Evolutionary conservation across 2,888 invertebrate species (phyloP).

Genomic region (Pyrochroa serraticornis): DNA sequence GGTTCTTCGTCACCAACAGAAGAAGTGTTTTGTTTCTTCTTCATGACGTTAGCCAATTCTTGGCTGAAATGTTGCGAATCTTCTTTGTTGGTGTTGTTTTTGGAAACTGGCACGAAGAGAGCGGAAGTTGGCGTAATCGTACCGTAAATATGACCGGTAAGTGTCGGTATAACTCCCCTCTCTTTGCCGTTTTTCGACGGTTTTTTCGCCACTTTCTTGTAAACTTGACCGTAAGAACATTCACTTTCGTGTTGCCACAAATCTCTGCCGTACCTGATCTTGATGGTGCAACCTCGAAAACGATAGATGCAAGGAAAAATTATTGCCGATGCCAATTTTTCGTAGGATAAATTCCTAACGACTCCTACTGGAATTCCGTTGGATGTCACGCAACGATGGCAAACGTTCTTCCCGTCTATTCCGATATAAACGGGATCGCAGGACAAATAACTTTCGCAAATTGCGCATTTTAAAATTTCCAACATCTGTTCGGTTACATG

Average conservation of each 20-base stretch:
- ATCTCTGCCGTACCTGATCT: constrained; percentile 44
- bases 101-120: constrained; percentile 7
- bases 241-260: constrained; percentile 47
- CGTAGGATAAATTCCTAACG: constrained; percentile 47
- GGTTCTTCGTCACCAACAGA: constrained; percentile 26
- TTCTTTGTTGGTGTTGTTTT: constrained; percentile 9
- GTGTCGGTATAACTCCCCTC: constrained; percentile 51
- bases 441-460: constrained; percentile 51
- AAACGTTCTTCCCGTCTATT: constrained; percentile 48
- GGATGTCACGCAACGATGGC: constrained; percentile 49
- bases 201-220: constrained; percentile 20
- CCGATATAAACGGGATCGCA: constrained; percentile 49
- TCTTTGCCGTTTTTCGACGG: constrained; percentile 30
- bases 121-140: constrained; percentile 41
- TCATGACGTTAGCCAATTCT: constrained; percentile 37
- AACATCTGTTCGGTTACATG: constrained; percentile 46
- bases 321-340: constrained; percentile 45
- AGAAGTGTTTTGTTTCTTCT: constrained; percentile 33
- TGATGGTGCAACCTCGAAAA: constrained; percentile 39
- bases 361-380: constrained; percentile 40
- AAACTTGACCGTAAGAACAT: constrained; percentile 42
- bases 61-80: constrained; percentile 31
- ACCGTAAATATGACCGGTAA: constrained; percentile 50
- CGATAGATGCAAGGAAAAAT: constrained; percentile 51
- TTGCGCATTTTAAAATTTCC: constrained; percentile 46